Evolutionary conservation across 2,113 vertebrate species (phyloP), one percentile per base, ranked within the genome.

Genomic region (Etheostoma cragini): DNA sequence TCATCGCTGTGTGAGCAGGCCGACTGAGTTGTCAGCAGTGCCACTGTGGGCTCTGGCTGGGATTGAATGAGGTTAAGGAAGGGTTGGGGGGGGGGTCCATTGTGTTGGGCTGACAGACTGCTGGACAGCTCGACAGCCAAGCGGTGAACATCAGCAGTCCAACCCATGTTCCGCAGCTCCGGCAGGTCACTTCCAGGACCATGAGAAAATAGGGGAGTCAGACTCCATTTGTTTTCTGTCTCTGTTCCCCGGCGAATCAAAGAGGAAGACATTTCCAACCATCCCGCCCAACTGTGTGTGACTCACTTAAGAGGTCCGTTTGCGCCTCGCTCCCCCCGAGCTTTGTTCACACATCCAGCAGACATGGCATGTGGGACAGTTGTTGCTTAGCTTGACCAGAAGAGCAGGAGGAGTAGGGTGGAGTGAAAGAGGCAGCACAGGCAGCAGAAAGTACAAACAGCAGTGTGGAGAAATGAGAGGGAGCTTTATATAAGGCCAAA

Each of bases 191-290:
- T 79, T 68, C 45, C 56, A 78, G 80, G 87, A 91, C 88, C 87
- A 87, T 81, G 81, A 90, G 87, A 90, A 90, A 90, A 93, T 90
- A 82, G 88, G 72, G 61, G 74, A 92, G 89, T 90, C 90, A 85
- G 86, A 90, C 83, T 90, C 87, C 88, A 92, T 94, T 94, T 92
- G 91, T 92, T 88, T 90, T 84, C 67, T 2, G 70, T 86, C 88
- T 69, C 72, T 69, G 83, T 79, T 91, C 89, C 84, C 73, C 0
- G 4, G 57, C 76, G 91, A 93, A 87, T 92, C 87, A 91, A 89
- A 92, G 76, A 75, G 81, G 87, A 78, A 89, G 88, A 88, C 87
- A 86, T 91, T 92, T 88, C 68, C 82, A 83, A 79, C 70, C 49
- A 74, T 90, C 88, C 90, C 58, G 89, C 84, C 75, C 87, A 82